Percentiles rank a stretch among this genome's conserved stretches.
Conservation (phyloP, 2,113 vertebrate species). For the Gnathonemus echidnorhynchus region DNA sequence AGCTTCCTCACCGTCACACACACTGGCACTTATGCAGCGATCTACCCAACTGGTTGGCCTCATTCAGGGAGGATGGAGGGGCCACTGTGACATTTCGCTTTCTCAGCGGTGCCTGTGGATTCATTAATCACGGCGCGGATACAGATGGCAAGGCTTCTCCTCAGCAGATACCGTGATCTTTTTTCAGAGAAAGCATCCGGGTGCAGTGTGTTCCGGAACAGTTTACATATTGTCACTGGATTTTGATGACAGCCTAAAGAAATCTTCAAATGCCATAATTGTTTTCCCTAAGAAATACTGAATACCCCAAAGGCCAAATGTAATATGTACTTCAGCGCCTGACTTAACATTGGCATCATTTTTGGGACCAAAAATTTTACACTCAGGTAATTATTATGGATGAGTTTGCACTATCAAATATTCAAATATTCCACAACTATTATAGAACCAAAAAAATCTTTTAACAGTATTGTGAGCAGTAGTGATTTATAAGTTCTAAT, state of each 20-base stretch:
- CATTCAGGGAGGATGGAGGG: neutral
- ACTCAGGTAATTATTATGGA: neutral
- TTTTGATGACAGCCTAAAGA: neutral
- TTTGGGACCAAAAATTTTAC: neutral
- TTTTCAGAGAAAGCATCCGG: neutral
- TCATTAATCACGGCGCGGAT: neutral
- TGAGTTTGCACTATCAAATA: neutral
- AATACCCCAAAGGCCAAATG: neutral
- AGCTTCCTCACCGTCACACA: neutral
- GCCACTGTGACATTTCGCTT: neutral
- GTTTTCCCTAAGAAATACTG: neutral
- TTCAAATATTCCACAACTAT: neutral
- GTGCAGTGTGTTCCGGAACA: neutral
- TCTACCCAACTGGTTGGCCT: neutral
- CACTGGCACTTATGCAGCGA: neutral
- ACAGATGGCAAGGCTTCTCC: neutral
- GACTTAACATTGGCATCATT: neutral
- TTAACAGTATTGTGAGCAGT: neutral
- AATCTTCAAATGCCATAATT: neutral
- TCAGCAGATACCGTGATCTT: neutral
- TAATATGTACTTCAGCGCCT: neutral
- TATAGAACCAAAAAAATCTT: neutral
- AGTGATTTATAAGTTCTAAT: neutral
- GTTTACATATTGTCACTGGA: neutral
- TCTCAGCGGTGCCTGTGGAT: neutral